Conservation (phyloP, 2,797 vertebrate species). For the Gymnoscopelus microlampas region DNA sequence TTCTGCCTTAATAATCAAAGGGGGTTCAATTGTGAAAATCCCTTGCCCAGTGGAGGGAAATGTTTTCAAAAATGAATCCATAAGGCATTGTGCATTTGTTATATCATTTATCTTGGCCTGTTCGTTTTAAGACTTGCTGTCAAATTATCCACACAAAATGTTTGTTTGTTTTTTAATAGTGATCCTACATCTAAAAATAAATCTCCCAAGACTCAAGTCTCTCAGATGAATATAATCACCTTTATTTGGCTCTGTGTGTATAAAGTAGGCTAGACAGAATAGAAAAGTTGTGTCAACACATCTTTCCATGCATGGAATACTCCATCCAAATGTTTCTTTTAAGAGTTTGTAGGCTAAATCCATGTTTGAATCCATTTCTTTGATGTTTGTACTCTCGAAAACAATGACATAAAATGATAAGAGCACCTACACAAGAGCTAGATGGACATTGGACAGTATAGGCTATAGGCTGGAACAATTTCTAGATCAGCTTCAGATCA, state of each 20-base stretch:
- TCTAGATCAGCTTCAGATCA: constrained; percentile 31
- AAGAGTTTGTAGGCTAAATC: not conserved
- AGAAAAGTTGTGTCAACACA: not conserved
- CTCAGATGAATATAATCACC: constrained; percentile 39
- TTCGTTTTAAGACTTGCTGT: not conserved
- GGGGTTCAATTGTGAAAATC: no score
- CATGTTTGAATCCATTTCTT: constrained; percentile 56
- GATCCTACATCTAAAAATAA: constrained; percentile 16
- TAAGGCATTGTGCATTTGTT: no score
- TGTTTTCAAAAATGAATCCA: no score
- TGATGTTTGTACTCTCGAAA: constrained; percentile 72
- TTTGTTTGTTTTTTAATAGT: constrained; percentile 12
- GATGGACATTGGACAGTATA: constrained; percentile 24
- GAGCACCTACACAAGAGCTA: constrained; percentile 51
- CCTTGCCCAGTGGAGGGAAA: no score
- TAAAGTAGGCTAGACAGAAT: constrained; percentile 22
- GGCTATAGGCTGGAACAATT: constrained; percentile 45
- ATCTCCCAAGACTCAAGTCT: constrained; percentile 39
- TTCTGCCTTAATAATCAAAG: no score
- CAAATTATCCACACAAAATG: not conserved
- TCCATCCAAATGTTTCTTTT: constrained; percentile 7
- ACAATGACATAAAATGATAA: constrained; percentile 71
- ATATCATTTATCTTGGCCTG: not conserved
- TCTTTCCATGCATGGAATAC: constrained; percentile 2
- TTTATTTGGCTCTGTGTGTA: constrained; percentile 16